Evolutionary conservation across 2,113 vertebrate genomes (phyloP).

Genomic region (Clarias macrocephalus): DNA sequence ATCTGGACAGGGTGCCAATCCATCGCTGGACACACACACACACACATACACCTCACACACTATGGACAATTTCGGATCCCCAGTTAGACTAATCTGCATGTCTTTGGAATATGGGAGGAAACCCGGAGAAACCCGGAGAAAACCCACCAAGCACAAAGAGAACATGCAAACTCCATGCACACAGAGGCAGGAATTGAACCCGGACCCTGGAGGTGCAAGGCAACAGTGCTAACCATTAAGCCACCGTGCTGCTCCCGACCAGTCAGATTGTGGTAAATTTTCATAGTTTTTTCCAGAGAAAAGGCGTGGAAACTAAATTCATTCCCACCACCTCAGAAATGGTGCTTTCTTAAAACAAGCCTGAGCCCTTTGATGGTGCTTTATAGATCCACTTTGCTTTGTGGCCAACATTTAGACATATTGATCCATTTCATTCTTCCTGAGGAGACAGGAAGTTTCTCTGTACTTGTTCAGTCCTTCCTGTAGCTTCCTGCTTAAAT

Average conservation of each 20-base stretch:
- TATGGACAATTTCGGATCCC: no score
- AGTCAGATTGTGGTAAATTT: not conserved
- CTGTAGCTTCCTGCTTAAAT: not conserved
- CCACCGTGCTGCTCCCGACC: not conserved
- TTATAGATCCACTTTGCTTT: constrained; percentile 14
- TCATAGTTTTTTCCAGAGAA: not conserved
- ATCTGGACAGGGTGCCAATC: no score
- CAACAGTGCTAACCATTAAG: no score
- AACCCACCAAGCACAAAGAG: no score
- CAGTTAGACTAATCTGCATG: no score
- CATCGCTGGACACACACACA: no score
- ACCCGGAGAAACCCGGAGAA: no score
- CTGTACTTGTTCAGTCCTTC: not conserved
- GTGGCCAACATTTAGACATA: not conserved
- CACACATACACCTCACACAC: no score
- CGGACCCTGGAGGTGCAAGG: no score
- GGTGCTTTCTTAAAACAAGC: not conserved
- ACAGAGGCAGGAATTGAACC: no score
- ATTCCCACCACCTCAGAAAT: not conserved
- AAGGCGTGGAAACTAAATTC: not conserved
- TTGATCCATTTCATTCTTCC: not conserved
- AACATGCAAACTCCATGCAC: no score
- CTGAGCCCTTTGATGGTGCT: not conserved
- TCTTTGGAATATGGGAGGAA: no score
- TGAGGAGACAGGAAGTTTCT: not conserved